Evolutionary conservation across 2,888 invertebrate genomes (phyloP).

Genomic region (Mimas tiliae): DNA sequence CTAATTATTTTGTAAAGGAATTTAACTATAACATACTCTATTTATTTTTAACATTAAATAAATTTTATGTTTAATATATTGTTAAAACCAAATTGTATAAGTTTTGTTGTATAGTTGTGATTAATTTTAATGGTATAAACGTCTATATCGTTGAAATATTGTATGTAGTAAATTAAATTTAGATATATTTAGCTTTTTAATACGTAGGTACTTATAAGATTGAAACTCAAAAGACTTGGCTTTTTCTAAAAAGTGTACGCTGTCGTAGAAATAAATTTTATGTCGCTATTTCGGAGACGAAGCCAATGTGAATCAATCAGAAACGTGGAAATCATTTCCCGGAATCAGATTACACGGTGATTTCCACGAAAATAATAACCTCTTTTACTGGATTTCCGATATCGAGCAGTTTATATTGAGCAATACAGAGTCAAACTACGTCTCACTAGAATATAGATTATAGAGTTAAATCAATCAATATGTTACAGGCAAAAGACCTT

Average conservation of each 20-base stretch:
- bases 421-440: neutral
- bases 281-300: slow-evolving; percentile 1
- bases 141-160: too few relatives aligned
- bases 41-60: too few relatives aligned
- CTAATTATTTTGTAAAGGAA: too few relatives aligned
- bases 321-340: slow-evolving; percentile 8
- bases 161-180: too few relatives aligned
- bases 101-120: too few relatives aligned
- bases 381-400: slow-evolving; percentile 22
- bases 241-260: neutral
- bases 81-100: too few relatives aligned
- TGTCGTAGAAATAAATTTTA: slow-evolving; percentile 7
- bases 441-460: neutral
- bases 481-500: neutral
- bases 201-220: too few relatives aligned
- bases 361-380: slow-evolving; percentile 20
- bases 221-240: too few relatives aligned
- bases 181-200: too few relatives aligned
- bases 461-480: neutral
- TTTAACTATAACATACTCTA: too few relatives aligned
- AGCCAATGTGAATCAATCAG: slow-evolving; percentile 15
- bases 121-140: too few relatives aligned
- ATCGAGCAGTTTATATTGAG: slow-evolving; percentile 6
- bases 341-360: slow-evolving; percentile 18
- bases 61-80: too few relatives aligned